Evolutionary conservation across 2,113 vertebrate species (phyloP).

Genomic region (Oriolus oriolus): DNA sequence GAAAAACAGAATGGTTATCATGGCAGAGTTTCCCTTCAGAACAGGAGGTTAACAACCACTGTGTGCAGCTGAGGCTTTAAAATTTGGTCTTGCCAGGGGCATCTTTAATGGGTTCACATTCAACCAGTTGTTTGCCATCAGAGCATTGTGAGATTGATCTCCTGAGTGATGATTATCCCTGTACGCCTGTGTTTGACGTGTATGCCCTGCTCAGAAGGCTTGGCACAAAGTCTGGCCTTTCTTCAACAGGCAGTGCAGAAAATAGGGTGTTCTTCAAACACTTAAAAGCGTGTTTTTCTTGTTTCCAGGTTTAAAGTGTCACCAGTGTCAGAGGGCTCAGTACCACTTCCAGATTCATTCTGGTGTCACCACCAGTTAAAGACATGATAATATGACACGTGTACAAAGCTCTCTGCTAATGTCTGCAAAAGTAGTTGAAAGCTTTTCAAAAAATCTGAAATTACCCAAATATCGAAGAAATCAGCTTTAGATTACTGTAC

Average conservation of each 20-base stretch:
- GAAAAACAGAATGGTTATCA: background rate
- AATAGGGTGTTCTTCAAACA: background rate
- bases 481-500: background rate
- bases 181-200: fast-evolving
- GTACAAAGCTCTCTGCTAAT: background rate
- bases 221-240: background rate
- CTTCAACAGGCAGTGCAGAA: background rate
- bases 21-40: background rate
- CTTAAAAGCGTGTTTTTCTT: background rate
- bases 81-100: background rate
- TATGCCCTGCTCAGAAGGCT: background rate
- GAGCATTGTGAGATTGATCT: background rate
- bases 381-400: fast-evolving
- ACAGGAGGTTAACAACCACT: background rate
- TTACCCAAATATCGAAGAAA: background rate
- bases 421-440: background rate
- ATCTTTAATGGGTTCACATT: background rate
- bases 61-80: background rate
- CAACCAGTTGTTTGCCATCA: background rate
- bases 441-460: background rate
- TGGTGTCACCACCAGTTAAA: background rate
- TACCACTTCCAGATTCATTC: background rate
- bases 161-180: background rate
- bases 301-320: background rate
- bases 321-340: background rate